Conservation (phyloP, 1,140 invertebrate species). For the Apolygus lucorum region DNA sequence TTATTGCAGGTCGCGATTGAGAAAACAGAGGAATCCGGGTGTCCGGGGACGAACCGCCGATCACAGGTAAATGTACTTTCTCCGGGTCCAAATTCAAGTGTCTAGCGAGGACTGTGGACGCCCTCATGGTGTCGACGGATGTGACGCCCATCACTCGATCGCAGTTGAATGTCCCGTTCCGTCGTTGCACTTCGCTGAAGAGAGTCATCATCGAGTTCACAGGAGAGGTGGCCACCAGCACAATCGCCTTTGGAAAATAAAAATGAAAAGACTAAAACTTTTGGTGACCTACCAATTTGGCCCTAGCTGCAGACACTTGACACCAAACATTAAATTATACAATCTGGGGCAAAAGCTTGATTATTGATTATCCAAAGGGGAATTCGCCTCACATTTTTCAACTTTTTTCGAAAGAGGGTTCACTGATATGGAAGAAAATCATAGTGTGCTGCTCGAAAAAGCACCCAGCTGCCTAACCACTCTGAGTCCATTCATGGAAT, state of each 20-base stretch:
- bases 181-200: not conserved
- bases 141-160: constrained; percentile 59
- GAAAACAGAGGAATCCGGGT: constrained; percentile 77
- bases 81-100: constrained; percentile 50
- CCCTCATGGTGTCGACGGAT: constrained; percentile 63
- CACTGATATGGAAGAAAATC: too few species aligned
- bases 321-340: too few species aligned
- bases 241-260: constrained; percentile 16
- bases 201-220: constrained; percentile 1
- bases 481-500: too few species aligned
- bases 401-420: too few species aligned
- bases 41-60: constrained; percentile 66
- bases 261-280: not conserved
- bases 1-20: constrained; percentile 49
- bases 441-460: too few species aligned
- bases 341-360: too few species aligned
- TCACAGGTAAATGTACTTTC: constrained; percentile 62
- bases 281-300: too few species aligned
- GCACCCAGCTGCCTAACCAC: too few species aligned
- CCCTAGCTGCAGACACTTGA: too few species aligned
- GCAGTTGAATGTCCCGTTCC: not conserved
- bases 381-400: too few species aligned
- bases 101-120: constrained; percentile 59
- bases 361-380: too few species aligned
- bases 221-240: constrained; percentile 4